Conservation (phyloP, 1,140 invertebrate species). For the Drosophila burlai region DNA sequence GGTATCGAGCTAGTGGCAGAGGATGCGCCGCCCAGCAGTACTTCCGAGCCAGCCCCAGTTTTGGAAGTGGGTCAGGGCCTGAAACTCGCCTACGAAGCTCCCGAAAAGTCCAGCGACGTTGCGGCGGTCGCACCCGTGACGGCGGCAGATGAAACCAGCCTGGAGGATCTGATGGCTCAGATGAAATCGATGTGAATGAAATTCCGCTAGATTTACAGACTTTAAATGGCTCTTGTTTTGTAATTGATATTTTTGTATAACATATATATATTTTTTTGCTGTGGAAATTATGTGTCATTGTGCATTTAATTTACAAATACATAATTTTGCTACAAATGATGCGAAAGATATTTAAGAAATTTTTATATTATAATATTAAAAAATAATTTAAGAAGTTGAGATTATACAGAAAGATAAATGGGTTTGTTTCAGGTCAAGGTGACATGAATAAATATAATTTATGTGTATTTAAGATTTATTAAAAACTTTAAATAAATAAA, state of each 20-base stretch:
- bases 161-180: conserved; percentile 95
- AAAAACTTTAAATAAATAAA: too few relatives aligned
- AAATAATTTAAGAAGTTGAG: not conserved
- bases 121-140: conserved; percentile 33
- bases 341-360: not conserved
- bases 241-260: conserved; percentile 15
- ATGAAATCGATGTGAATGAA: conserved; percentile 92
- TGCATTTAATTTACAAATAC: conserved; percentile 2
- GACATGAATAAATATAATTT: too few relatives aligned
- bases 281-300: not conserved
- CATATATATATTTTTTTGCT: conserved; percentile 10
- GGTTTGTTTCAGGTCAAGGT: too few relatives aligned
- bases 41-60: conserved; percentile 55
- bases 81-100: conserved; percentile 89
- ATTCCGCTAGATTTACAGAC: conserved; percentile 60
- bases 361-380: not conserved
- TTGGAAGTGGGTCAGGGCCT: conserved; percentile 52
- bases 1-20: conserved; percentile 87
- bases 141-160: conserved; percentile 86
- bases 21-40: conserved; percentile 37
- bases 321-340: not conserved
- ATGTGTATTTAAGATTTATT: too few relatives aligned
- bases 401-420: not conserved
- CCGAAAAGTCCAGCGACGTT: conserved; percentile 71
- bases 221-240: not conserved